Base-by-base conservation (phyloP, 2,888 invertebrate species). In the Eupithecia vulgata region DNA sequence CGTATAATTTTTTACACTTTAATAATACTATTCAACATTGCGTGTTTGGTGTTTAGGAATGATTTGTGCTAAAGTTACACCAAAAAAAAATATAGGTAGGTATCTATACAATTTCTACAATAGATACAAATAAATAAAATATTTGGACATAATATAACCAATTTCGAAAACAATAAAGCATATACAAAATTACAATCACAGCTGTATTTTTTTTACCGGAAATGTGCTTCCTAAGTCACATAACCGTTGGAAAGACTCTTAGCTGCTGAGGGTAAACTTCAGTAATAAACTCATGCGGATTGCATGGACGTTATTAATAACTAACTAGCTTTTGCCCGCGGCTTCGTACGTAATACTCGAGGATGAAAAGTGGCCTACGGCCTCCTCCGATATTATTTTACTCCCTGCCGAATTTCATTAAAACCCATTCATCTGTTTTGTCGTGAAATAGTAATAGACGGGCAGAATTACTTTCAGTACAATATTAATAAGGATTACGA, bases 1-100 rank as follows among this genome's bases (percentile, higher is more conserved):
- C 25, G 8, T 8, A 35, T 74, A 62, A 52, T 76, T 75, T 73
- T 69, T 69, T 76, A 76, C 70, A 78, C 69, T 79, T 77, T 76
- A 76, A 66, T 76, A 72, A 78, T 78, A 76, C 76, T 75, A 79
- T 78, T 74, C 57, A 77, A 77, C 77, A 76, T 76, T 73, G 59
- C 69, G 62, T 62, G 75, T 74, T 61, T 61, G 71, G 71, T 68
- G 72, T 62, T 61, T 48, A 64, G 78, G 79, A 77, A 79, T 78
- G 76, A 70, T 71, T 75, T 78, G 78, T 75, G 78, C 78, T 72
- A 64, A 61, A 45, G 62, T 35, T 48, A 68, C 75, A 72, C 70
- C 72, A 68, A 70, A 65, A 42, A 67, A 70, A 70, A 66, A 70
- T 65, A 70, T 59, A n/a, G n/a, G n/a, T n/a, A n/a, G n/a, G n/a